Percentiles rank a stretch among this genome's conserved stretches.
phyloP scores from a whole-genome alignment of 2,797 vertebrate genomes.

The Carapus acus region DNA sequence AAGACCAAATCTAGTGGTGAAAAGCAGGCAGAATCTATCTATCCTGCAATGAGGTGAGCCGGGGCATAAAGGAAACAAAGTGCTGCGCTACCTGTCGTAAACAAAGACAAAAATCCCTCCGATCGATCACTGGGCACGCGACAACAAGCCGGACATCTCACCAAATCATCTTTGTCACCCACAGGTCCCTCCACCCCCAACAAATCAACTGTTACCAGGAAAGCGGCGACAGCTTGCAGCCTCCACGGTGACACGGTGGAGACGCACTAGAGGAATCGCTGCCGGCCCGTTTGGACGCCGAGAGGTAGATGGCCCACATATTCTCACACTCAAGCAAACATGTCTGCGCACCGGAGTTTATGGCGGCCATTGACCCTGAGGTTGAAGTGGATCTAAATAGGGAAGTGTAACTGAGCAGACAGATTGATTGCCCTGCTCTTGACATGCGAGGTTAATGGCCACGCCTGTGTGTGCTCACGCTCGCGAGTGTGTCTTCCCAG shows the following conservation, averaged over 20 bases:
- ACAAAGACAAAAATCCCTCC: no score
- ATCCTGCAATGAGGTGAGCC: no score
- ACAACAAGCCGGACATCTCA: slow-evolving; percentile 12
- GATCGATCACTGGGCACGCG: no score
- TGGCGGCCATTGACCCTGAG: slow-evolving; percentile 21
- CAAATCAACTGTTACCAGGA: slow-evolving; percentile 31
- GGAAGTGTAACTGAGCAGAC: slow-evolving; percentile 28
- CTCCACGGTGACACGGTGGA: not conserved
- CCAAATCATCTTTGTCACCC: slow-evolving; percentile 15
- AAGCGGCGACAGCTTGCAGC: slow-evolving; percentile 8
- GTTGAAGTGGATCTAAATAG: slow-evolving; percentile 25
- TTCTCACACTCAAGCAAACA: no score
- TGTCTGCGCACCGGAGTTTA: slow-evolving; percentile 1
- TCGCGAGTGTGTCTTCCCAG: slow-evolving; percentile 9
- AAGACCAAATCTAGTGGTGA: no score
- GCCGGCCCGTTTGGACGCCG: slow-evolving; percentile 12
- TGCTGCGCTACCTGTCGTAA: no score
- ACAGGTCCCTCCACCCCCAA: slow-evolving; percentile 15
- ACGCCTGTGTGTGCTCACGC: slow-evolving; percentile 2
- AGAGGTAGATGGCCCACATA: slow-evolving; percentile 7
- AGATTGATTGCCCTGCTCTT: slow-evolving; percentile 22
- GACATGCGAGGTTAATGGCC: slow-evolving; percentile 21
- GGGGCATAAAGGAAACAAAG: no score
- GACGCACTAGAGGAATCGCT: slow-evolving; percentile 3
- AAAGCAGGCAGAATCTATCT: no score